Conservation (phyloP, 2,113 vertebrate species). For the Phocoena sinus region DNA sequence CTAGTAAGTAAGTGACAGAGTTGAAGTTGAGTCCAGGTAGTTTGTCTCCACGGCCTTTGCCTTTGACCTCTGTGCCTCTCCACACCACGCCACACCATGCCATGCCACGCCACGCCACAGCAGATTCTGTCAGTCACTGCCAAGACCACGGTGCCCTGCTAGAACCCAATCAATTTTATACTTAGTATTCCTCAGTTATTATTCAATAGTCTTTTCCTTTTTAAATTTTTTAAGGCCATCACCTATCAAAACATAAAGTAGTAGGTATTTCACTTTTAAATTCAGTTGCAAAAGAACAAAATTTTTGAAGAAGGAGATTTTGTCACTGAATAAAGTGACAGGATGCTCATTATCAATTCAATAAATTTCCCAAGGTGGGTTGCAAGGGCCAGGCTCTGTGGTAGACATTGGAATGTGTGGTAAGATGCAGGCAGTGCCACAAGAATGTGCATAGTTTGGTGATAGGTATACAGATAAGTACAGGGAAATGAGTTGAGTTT, state of each 20-base stretch:
- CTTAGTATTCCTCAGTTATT: neutral
- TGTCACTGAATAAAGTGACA: neutral
- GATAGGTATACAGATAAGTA: neutral
- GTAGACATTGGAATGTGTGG: neutral
- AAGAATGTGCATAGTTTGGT: neutral
- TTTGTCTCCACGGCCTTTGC: neutral
- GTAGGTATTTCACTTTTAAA: neutral
- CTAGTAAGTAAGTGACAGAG: neutral
- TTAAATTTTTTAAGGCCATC: neutral
- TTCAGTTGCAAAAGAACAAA: neutral
- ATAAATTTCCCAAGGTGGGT: neutral
- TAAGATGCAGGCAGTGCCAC: neutral
- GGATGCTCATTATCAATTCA: neutral
- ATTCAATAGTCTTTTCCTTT: neutral
- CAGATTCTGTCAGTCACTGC: neutral
- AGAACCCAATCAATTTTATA: neutral
- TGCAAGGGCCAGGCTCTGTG: neutral
- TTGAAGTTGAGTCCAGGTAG: neutral
- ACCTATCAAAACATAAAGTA: neutral
- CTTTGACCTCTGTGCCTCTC: neutral
- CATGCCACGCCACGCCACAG: neutral
- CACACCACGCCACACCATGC: rapidly evolving
- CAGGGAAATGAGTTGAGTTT: neutral
- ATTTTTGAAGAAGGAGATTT: neutral
- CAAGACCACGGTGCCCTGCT: neutral